Percentiles rank a stretch among this genome's conserved stretches.
Evolutionary conservation across 1,140 invertebrate species (phyloP).

Genomic region (Hylaeus anthracinus): DNA sequence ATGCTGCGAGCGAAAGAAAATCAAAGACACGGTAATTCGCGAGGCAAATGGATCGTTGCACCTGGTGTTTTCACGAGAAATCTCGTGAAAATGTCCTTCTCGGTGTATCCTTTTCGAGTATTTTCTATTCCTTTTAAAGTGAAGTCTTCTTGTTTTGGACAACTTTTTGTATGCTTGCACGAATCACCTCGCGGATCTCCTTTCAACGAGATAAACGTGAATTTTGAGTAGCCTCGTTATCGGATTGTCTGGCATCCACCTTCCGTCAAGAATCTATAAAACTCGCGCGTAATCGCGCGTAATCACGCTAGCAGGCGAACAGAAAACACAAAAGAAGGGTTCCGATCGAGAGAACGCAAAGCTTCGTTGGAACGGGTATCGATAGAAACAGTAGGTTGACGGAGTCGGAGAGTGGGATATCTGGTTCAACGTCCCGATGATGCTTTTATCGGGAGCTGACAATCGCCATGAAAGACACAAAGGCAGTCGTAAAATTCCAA

Average conservation of each 20-base stretch:
- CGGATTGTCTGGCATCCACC: conserved; percentile 42
- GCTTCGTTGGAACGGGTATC: conserved; percentile 36
- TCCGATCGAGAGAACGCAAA: conserved; percentile 20
- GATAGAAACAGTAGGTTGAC: neutral
- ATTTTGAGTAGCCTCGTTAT: conserved; percentile 54
- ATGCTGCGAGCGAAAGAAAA: conserved; percentile 24
- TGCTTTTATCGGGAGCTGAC: conserved; percentile 58
- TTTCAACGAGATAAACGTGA: conserved; percentile 43
- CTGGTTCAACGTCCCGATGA: conserved; percentile 62
- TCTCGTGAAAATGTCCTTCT: conserved; percentile 19
- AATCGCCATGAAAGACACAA: conserved; percentile 51
- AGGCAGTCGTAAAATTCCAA: conserved; percentile 66
- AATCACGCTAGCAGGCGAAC: conserved; percentile 19
- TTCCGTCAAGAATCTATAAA: conserved; percentile 49
- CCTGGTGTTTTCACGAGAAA: conserved; percentile 34
- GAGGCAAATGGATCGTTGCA: conserved; percentile 20
- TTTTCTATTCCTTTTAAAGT: no score
- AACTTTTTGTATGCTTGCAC: neutral
- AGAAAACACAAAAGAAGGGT: conserved; percentile 24
- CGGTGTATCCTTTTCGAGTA: no score
- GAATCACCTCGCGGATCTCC: conserved; percentile 1
- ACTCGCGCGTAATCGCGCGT: conserved; percentile 34
- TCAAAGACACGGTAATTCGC: conserved; percentile 4
- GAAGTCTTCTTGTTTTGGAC: no score
- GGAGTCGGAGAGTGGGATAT: conserved; percentile 2